phyloP scores from a whole-genome alignment of 2,113 vertebrate genomes.

The Rafetus swinhoei region DNA sequence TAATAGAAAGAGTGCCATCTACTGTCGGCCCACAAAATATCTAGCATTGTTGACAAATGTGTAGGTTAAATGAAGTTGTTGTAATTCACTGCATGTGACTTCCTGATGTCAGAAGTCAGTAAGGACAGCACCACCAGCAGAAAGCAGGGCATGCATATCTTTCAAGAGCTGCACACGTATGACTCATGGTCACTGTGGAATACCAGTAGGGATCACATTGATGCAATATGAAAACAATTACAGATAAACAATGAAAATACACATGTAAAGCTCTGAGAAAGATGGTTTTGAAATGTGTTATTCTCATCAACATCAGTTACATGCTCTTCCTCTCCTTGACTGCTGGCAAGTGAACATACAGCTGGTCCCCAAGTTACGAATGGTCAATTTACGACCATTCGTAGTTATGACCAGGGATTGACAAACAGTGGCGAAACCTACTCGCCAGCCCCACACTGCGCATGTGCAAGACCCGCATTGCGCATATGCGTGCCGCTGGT shows the following conservation, averaged over 20 bases:
- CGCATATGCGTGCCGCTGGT: too few relatives aligned
- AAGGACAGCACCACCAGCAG: neutral
- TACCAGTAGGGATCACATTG: neutral
- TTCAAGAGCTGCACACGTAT: neutral
- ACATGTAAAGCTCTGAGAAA: neutral
- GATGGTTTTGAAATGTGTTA: neutral
- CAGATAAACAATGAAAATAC: neutral
- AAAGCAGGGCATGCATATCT: neutral
- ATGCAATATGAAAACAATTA: neutral
- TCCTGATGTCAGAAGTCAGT: neutral
- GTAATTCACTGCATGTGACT: neutral
- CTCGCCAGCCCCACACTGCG: too few relatives aligned
- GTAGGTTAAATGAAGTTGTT: neutral
- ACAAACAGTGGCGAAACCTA: too few relatives aligned
- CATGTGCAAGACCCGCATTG: too few relatives aligned
- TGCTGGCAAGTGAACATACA: neutral
- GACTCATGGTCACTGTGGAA: neutral
- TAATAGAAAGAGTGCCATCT: neutral
- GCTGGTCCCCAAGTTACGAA: too few relatives aligned
- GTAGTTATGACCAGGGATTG: too few relatives aligned
- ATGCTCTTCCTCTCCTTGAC: neutral
- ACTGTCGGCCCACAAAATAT: neutral
- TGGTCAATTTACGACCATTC: too few relatives aligned
- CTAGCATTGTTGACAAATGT: neutral
- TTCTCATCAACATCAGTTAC: neutral